phyloP scores from a whole-genome alignment of 1,140 invertebrate species.

The Pogonomyrmex barbatus region DNA sequence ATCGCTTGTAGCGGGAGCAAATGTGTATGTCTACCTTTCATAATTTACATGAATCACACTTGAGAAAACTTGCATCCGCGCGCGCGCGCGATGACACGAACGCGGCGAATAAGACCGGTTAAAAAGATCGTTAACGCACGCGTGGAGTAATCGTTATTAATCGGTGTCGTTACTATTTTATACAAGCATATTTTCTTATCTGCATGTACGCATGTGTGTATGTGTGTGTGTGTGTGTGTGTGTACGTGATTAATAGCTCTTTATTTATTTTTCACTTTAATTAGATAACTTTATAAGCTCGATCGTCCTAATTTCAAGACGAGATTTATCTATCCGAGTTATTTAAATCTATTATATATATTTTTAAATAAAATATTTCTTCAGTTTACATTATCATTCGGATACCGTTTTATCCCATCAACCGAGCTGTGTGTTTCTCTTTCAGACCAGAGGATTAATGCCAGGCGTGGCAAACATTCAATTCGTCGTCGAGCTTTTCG shows the following conservation, averaged over 20 bases:
- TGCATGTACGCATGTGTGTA: too few species aligned
- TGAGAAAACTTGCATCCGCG: conserved; percentile 21
- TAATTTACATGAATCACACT: conserved; percentile 48
- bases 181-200: neutral
- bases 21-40: neutral
- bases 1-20: neutral
- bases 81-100: neutral
- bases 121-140: conserved; percentile 35
- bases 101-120: conserved; percentile 1
- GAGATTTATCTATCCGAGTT: neutral
- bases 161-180: neutral
- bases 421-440: neutral
- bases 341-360: neutral
- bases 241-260: too few species aligned
- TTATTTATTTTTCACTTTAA: neutral
- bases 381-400: neutral
- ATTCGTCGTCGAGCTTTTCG: conserved; percentile 37
- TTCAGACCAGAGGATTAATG: conserved; percentile 32
- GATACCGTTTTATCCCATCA: neutral
- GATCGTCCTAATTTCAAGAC: neutral
- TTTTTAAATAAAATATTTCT: neutral
- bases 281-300: neutral
- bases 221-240: too few species aligned
- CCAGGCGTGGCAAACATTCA: conserved; percentile 25
- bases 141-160: conserved; percentile 4